Evolutionary conservation across 2,888 invertebrate species (phyloP).

Genomic region (Euzophera pinguis): DNA sequence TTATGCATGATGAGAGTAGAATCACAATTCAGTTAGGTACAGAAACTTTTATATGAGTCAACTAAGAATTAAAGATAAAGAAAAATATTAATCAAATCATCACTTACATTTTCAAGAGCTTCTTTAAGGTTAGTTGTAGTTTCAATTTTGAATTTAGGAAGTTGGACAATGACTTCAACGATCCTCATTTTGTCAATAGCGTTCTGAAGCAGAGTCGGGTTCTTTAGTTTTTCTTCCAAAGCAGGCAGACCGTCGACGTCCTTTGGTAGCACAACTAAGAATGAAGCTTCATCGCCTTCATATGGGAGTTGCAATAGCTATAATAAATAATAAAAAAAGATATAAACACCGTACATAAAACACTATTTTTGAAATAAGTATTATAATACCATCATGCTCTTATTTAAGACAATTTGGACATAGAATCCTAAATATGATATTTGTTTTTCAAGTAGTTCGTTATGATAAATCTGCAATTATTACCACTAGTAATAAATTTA

Average conservation of each 20-base stretch:
- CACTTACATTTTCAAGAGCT: conserved; percentile 79
- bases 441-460: too few relatives aligned
- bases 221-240: conserved; percentile 80
- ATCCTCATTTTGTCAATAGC: conserved; percentile 56
- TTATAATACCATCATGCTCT: too few relatives aligned
- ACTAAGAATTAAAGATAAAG: too few relatives aligned
- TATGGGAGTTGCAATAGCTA: conserved; percentile 88
- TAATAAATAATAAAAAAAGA: background rate
- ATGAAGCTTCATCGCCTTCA: conserved; percentile 81
- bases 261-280: conserved; percentile 87
- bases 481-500: too few relatives aligned
- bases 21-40: too few relatives aligned
- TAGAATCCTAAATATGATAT: too few relatives aligned
- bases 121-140: conserved; percentile 82
- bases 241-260: conserved; percentile 81
- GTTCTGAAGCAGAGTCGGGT: conserved; percentile 51
- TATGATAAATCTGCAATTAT: too few relatives aligned
- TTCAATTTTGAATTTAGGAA: conserved; percentile 91
- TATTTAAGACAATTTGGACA: too few relatives aligned
- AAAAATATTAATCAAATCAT: too few relatives aligned
- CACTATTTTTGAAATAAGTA: too few relatives aligned
- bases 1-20: too few relatives aligned
- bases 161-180: conserved; percentile 79
- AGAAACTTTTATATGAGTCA: too few relatives aligned
- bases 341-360: background rate